phyloP scores from a whole-genome alignment of 2,888 invertebrate species.

The Pseudeuparius sepicola region DNA sequence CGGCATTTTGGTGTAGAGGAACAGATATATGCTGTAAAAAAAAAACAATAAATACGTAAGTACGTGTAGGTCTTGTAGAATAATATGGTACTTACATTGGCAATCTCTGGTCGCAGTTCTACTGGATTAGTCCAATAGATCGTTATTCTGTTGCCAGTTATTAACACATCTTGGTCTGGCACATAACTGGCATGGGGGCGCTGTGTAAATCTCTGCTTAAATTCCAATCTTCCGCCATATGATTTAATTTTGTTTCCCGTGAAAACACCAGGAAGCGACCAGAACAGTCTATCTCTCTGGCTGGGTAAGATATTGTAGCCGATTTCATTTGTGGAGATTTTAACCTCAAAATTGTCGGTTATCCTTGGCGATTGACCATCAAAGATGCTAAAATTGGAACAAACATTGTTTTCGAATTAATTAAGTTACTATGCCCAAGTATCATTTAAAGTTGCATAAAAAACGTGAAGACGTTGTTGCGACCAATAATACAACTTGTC shows the following conservation, averaged over 20 bases:
- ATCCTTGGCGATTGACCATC: slow-evolving; percentile 39
- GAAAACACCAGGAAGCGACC: slow-evolving; percentile 63
- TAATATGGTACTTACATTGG: slow-evolving; percentile 46
- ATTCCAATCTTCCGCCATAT: slow-evolving; percentile 73
- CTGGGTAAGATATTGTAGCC: slow-evolving; percentile 46
- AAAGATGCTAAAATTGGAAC: too few species aligned
- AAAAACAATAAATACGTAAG: slow-evolving; percentile 6
- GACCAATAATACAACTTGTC: too few species aligned
- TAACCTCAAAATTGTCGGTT: slow-evolving; percentile 41
- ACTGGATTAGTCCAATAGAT: slow-evolving; percentile 64
- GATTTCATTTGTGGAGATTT: slow-evolving; percentile 50
- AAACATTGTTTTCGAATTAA: too few species aligned
- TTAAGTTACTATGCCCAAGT: too few species aligned
- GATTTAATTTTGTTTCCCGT: slow-evolving; percentile 71
- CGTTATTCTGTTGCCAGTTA: slow-evolving; percentile 68
- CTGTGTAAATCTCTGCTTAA: slow-evolving; percentile 59
- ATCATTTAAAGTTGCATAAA: too few species aligned
- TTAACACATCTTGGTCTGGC: slow-evolving; percentile 71
- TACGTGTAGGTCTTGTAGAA: background rate
- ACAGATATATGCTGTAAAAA: slow-evolving; percentile 50
- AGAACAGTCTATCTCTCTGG: slow-evolving; percentile 48
- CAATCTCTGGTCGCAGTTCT: slow-evolving; percentile 44
- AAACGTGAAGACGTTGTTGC: too few species aligned
- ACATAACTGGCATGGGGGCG: slow-evolving; percentile 41
- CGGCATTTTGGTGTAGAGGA: slow-evolving; percentile 49